phyloP scores from a whole-genome alignment of 1,140 invertebrate genomes.

The Rhyacophila brunnea region DNA sequence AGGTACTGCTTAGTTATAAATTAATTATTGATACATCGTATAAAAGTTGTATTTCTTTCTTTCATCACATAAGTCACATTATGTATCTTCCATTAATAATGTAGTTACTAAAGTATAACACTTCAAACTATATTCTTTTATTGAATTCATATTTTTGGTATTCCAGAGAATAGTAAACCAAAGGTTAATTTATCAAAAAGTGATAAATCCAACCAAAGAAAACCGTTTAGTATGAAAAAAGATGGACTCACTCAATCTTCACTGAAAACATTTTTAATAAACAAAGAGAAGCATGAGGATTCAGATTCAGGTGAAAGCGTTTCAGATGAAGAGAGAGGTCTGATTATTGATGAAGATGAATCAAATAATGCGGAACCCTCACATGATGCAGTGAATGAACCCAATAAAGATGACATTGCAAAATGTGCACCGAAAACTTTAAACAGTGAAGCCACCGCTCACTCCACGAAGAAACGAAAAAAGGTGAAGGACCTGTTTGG shows the following conservation, averaged over 20 bases:
- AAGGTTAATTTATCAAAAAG: slow-evolving; percentile 27
- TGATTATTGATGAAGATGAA: slow-evolving; percentile 26
- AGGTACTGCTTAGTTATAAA: too few relatives aligned
- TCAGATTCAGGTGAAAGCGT: slow-evolving; percentile 12
- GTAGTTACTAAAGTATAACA: too few relatives aligned
- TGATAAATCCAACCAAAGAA: slow-evolving; percentile 25
- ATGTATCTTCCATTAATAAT: too few relatives aligned
- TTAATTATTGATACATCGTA: too few relatives aligned
- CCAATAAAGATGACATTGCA: slow-evolving; percentile 34
- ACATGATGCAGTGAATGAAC: slow-evolving; percentile 7
- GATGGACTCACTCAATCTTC: slow-evolving; percentile 24
- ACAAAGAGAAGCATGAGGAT: slow-evolving; percentile 13
- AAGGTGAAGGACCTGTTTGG: slow-evolving; percentile 49
- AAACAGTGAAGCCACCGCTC: neutral
- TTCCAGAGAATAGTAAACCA: slow-evolving; percentile 6
- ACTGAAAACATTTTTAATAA: slow-evolving; percentile 25
- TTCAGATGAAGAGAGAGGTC: slow-evolving; percentile 20
- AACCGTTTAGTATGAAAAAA: slow-evolving; percentile 28
- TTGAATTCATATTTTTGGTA: slow-evolving; percentile 6
- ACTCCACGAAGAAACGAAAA: slow-evolving; percentile 46
- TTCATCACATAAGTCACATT: too few relatives aligned
- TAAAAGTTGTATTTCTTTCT: too few relatives aligned
- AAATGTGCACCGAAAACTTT: neutral
- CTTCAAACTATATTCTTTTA: neutral
- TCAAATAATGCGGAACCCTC: neutral